phyloP scores from a whole-genome alignment of 1,140 invertebrate species.

The Sitodiplosis mosellana region DNA sequence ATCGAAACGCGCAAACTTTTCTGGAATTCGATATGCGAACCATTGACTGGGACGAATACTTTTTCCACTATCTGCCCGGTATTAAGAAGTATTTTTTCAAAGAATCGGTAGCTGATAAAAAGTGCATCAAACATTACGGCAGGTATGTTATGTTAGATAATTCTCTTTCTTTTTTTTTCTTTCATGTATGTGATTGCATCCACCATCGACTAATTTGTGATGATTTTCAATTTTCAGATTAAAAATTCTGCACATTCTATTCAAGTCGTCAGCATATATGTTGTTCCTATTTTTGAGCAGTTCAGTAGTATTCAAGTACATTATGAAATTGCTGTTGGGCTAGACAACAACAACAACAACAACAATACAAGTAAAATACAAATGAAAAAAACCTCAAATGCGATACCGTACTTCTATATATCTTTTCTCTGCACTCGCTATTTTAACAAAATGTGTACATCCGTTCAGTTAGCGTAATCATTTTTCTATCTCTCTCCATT shows the following conservation, averaged over 20 bases:
- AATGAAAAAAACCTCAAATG: no score
- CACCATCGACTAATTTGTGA: neutral
- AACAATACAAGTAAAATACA: no score
- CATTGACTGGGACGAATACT: slow-evolving; percentile 38
- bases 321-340: no score
- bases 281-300: neutral
- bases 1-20: slow-evolving; percentile 11
- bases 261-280: neutral
- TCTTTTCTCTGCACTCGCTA: no score
- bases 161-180: no score
- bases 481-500: no score
- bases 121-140: slow-evolving; percentile 24
- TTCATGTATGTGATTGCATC: no score
- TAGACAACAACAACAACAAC: no score
- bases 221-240: neutral
- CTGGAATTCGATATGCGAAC: slow-evolving; percentile 28
- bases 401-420: no score
- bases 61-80: slow-evolving; percentile 34
- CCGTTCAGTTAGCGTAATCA: no score
- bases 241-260: neutral
- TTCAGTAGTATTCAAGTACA: neutral
- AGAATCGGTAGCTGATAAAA: slow-evolving; percentile 25
- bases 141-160: no score
- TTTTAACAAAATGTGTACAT: no score
- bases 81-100: slow-evolving; percentile 33